Evolutionary conservation across 53 echinoderm and acorn worm genomes (phyloP).

Genomic region (Paracentrotus lividus): DNA sequence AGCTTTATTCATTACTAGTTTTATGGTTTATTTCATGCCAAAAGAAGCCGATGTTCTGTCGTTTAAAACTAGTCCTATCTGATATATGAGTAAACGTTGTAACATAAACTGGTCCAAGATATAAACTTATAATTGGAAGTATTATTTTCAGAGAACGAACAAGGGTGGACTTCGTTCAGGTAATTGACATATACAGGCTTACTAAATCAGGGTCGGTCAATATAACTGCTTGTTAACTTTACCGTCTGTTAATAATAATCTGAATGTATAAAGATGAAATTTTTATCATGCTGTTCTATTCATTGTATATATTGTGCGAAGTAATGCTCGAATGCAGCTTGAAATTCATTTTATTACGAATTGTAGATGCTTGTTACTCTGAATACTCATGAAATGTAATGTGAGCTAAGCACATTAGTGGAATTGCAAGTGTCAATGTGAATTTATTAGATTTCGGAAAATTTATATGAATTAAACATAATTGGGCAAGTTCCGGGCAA

Average conservation of each 20-base stretch:
- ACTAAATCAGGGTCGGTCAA: not conserved
- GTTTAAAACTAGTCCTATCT: not conserved
- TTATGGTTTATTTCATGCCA: not conserved
- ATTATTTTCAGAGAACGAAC: not conserved
- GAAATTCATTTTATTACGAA: too few relatives aligned
- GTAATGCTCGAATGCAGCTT: too few relatives aligned
- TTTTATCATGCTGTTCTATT: too few relatives aligned
- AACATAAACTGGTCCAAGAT: not conserved
- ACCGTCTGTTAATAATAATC: not conserved
- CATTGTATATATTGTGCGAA: too few relatives aligned
- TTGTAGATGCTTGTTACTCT: too few relatives aligned
- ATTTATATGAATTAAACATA: too few relatives aligned
- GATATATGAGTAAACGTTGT: not conserved
- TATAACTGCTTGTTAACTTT: not conserved
- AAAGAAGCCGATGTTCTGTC: not conserved
- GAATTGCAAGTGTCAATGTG: too few relatives aligned
- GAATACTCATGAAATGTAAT: too few relatives aligned
- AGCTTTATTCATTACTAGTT: not conserved
- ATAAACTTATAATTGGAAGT: constrained; percentile 11
- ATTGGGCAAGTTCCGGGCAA: too few relatives aligned
- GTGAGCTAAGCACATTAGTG: too few relatives aligned
- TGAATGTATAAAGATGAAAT: not conserved
- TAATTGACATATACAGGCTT: not conserved
- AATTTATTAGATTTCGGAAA: too few relatives aligned
- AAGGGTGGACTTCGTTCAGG: not conserved